A percentile compares a stretch with the other conserved stretches of the same genome.
Evolutionary conservation across 2,797 vertebrate species (phyloP).

Genomic region (Apogon talboti): DNA sequence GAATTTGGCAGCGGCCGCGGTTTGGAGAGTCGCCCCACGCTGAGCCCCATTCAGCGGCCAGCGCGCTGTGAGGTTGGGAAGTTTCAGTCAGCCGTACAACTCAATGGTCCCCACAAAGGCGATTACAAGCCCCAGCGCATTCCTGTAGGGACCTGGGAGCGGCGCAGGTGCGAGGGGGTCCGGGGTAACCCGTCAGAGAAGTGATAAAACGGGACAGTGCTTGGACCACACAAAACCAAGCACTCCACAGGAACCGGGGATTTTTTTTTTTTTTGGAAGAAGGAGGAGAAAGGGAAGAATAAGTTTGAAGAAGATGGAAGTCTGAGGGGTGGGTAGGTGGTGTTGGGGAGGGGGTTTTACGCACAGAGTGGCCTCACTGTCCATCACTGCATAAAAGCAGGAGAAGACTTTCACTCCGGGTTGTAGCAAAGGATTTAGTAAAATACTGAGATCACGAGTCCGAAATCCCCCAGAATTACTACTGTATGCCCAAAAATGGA

Average conservation of each 20-base stretch:
- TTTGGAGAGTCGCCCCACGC: conserved; percentile 96
- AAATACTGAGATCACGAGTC: conserved; percentile 40
- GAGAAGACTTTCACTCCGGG: too few relatives aligned
- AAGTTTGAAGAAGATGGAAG: conserved; percentile 62
- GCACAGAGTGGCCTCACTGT: conserved; percentile 65
- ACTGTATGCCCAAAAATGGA: too few relatives aligned
- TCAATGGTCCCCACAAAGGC: conserved; percentile 98
- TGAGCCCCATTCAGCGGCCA: conserved; percentile 94
- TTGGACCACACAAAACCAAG: conserved; percentile 93
- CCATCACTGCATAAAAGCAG: conserved; percentile 57
- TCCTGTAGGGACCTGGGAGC: conserved; percentile 96
- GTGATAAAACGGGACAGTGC: conserved; percentile 90
- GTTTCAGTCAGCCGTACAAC: conserved; percentile 96
- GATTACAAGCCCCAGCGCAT: conserved; percentile 99
- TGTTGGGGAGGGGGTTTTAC: background rate
- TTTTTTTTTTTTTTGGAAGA: conserved; percentile 70
- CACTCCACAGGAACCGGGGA: conserved; percentile 77
- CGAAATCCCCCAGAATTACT: background rate
- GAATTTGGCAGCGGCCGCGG: conserved; percentile 94
- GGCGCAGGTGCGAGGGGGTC: conserved; percentile 95
- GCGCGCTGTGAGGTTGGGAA: conserved; percentile 95
- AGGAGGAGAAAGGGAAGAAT: conserved; percentile 78
- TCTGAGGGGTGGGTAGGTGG: conserved; percentile 40
- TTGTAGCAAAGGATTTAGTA: too few relatives aligned
- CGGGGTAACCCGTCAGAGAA: conserved; percentile 88